These are phyloP conservation scores for Piprites chloris DNA, from an alignment of 2,113 vertebrate species.

Conservation along the genomic window DNA sequence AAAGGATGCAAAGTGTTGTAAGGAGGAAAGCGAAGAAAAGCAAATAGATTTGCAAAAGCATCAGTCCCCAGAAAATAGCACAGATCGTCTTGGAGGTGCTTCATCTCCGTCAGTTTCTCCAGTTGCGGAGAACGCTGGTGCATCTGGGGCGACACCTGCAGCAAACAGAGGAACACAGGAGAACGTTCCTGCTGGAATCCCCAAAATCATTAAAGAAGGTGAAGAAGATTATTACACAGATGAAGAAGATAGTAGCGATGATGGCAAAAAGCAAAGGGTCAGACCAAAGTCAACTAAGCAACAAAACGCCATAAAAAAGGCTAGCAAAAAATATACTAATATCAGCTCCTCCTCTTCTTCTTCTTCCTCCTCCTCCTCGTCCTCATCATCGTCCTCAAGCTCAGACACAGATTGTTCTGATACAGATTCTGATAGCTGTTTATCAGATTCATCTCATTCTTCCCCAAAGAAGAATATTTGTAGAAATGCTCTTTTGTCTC, in stretches of 20 bases:
- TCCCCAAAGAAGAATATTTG: constrained; percentile 49
- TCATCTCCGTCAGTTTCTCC: not conserved
- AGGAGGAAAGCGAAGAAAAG: constrained; percentile 48
- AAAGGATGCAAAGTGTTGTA: not conserved
- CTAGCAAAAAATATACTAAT: constrained; percentile 62
- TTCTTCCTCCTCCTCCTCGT: constrained; percentile 50
- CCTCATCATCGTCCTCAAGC: constrained; percentile 69
- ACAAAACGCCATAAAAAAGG: constrained; percentile 70
- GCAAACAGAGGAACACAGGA: constrained; percentile 25
- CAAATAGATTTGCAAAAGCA: not conserved
- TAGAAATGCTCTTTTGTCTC: constrained; percentile 44
- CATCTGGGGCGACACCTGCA: constrained; percentile 41
- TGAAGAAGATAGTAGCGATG: constrained; percentile 79
- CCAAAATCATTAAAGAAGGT: constrained; percentile 66
- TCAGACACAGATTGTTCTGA: constrained; percentile 79
- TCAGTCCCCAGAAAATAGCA: not conserved
- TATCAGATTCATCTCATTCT: constrained; percentile 58
- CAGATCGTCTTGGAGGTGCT: not conserved
- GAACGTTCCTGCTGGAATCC: constrained; percentile 55
- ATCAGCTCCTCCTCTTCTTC: constrained; percentile 65
- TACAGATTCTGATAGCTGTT: constrained; percentile 58
- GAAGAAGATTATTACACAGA: constrained; percentile 77
- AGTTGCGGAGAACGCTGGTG: constrained; percentile 19
- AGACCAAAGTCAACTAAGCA: constrained; percentile 66
- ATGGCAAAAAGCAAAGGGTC: constrained; percentile 55